A percentile compares a stretch with the other conserved stretches of the same genome.
Conservation (phyloP, 2,888 invertebrate species). For the Sisyra terminalis region DNA sequence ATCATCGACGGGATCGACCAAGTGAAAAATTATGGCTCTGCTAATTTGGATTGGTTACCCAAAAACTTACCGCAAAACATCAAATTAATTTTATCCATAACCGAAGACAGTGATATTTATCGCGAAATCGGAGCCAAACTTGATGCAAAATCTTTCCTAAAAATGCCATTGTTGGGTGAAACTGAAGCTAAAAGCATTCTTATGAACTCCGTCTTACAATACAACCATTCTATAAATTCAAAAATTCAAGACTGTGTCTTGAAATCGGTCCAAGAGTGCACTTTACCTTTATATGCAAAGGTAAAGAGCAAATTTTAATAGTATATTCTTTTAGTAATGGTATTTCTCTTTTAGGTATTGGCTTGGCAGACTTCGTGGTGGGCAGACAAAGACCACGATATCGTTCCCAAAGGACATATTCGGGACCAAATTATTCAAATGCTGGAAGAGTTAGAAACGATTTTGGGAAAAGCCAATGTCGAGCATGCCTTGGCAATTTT, state of each 20-base stretch:
- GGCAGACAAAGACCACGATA: slow-evolving; percentile 35
- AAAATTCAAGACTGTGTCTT: slow-evolving; percentile 37
- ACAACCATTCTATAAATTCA: slow-evolving; percentile 42
- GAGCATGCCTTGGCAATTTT: slow-evolving; percentile 53
- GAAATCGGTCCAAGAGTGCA: slow-evolving; percentile 44
- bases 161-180: slow-evolving; percentile 33
- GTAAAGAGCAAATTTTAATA: slow-evolving; percentile 21
- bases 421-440: slow-evolving; percentile 46
- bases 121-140: slow-evolving; percentile 22
- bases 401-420: slow-evolving; percentile 35
- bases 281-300: slow-evolving; percentile 52
- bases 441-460: slow-evolving; percentile 49
- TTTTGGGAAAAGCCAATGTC: slow-evolving; percentile 47
- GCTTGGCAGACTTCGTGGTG: slow-evolving; percentile 46
- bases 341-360: slow-evolving; percentile 26
- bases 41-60: slow-evolving; percentile 61
- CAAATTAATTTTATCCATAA: slow-evolving; percentile 58
- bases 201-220: slow-evolving; percentile 36
- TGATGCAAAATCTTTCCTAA: slow-evolving; percentile 21
- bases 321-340: neutral
- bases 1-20: slow-evolving; percentile 64
- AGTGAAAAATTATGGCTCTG: slow-evolving; percentile 35
- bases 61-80: slow-evolving; percentile 52
- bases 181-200: slow-evolving; percentile 33
- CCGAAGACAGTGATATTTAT: slow-evolving; percentile 34